These are phyloP conservation scores for Diorhabda sublineata DNA, from an alignment of 1,140 invertebrate genomes.

Conservation along the genomic window DNA sequence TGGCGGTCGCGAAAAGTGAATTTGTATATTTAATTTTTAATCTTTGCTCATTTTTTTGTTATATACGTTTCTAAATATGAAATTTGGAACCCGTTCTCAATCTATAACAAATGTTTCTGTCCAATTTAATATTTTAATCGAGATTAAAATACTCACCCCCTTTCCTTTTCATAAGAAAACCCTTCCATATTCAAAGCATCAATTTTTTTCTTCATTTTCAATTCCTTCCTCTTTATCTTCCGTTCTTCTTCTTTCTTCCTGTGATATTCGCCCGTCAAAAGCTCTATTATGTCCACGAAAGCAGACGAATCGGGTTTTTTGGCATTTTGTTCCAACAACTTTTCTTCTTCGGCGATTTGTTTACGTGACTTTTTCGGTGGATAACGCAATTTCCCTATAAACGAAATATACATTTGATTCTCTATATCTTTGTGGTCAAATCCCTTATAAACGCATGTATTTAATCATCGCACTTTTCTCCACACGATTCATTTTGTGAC, in stretches of 20 bases:
- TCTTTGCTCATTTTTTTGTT: too few species aligned
- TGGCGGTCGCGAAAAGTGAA: too few species aligned
- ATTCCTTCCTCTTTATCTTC: constrained; percentile 47
- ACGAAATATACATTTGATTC: constrained; percentile 4
- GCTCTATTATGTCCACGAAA: constrained; percentile 52
- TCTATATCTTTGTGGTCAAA: too few species aligned
- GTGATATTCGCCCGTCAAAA: constrained; percentile 54
- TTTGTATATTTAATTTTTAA: too few species aligned
- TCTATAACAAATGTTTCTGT: neutral
- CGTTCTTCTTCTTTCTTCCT: constrained; percentile 48
- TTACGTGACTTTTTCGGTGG: constrained; percentile 46
- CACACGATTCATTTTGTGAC: too few species aligned
- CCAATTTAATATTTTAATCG: constrained; percentile 5
- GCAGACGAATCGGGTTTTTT: constrained; percentile 38
- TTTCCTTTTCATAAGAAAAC: constrained; percentile 32
- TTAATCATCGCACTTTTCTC: too few species aligned
- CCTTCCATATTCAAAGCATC: constrained; percentile 27
- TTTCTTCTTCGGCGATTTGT: constrained; percentile 37
- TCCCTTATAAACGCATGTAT: too few species aligned
- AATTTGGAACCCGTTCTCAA: too few species aligned
- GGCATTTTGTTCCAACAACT: constrained; percentile 19
- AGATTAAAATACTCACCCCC: neutral
- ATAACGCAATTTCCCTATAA: constrained; percentile 46
- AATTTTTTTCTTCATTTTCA: constrained; percentile 31
- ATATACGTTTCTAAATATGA: too few species aligned